A percentile compares a stretch with the other conserved stretches of the same genome.
These are phyloP conservation scores for Aegotheles bennettii DNA, from an alignment of 2,113 vertebrate species.

Conservation along the genomic window DNA sequence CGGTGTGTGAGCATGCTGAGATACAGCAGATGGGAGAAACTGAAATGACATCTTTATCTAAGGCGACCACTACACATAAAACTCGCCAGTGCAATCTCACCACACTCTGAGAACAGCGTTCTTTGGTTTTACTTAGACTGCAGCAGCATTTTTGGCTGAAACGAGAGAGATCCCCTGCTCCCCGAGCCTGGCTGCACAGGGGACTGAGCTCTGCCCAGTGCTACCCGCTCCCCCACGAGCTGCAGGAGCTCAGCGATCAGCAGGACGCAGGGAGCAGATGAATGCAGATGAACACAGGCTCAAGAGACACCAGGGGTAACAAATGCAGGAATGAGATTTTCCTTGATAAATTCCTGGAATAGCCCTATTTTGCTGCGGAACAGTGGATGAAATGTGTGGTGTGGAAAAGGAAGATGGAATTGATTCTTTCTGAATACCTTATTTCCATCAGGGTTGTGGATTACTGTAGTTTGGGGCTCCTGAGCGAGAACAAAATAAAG, in stretches of 20 bases:
- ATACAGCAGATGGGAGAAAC: neutral
- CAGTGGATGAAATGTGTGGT: conserved; percentile 59
- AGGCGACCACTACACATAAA: neutral
- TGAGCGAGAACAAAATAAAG: conserved; percentile 84
- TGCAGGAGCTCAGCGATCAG: neutral
- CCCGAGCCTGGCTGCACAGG: neutral
- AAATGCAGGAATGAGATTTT: neutral
- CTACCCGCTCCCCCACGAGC: neutral
- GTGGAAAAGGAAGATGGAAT: conserved; percentile 64
- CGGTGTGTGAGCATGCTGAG: neutral
- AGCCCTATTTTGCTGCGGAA: conserved; percentile 8
- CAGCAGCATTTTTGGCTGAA: neutral
- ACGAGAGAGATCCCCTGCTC: neutral
- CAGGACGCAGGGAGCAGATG: neutral
- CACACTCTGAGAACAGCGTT: neutral
- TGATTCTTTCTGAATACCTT: conserved; percentile 87
- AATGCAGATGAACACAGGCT: neutral
- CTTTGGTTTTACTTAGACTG: neutral
- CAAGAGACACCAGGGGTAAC: neutral
- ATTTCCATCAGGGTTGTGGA: conserved; percentile 99
- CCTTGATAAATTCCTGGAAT: neutral
- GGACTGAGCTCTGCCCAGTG: neutral
- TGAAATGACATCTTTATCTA: conserved; percentile 14
- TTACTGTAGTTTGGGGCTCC: conserved; percentile 99
- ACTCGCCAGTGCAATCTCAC: neutral